Percentiles rank a stretch among this genome's conserved stretches.
phyloP scores from a whole-genome alignment of 2,888 invertebrate species.

The Lasioglossum oenotherae region DNA sequence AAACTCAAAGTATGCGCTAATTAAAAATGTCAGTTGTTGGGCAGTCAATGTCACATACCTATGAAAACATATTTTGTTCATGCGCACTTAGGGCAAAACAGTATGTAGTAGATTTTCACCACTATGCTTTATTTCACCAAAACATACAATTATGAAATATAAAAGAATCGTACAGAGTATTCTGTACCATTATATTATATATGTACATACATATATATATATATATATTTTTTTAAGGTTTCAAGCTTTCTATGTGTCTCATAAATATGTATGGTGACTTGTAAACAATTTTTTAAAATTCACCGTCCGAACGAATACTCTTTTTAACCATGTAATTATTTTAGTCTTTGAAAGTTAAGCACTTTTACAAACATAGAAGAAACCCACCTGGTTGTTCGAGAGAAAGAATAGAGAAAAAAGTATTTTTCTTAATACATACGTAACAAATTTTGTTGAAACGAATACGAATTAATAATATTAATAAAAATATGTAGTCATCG shows the following conservation, averaged over 20 bases:
- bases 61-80: conserved; percentile 75
- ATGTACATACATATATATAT: conserved; percentile 37
- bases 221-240: conserved; percentile 29
- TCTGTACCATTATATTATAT: conserved; percentile 54
- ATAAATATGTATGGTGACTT: conserved; percentile 41
- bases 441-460: not conserved
- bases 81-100: conserved; percentile 74
- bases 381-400: not conserved
- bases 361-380: not conserved
- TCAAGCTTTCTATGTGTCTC: conserved; percentile 59
- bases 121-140: conserved; percentile 67
- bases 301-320: not conserved
- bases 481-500: not conserved
- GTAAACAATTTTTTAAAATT: not conserved
- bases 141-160: conserved; percentile 45
- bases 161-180: conserved; percentile 47
- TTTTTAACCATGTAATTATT: not conserved
- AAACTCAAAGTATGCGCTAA: conserved; percentile 81
- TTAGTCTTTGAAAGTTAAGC: not conserved
- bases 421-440: not conserved
- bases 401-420: not conserved
- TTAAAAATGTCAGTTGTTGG: conserved; percentile 80
- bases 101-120: conserved; percentile 70
- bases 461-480: not conserved
- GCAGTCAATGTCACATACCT: conserved; percentile 77